Evolutionary conservation across 2,113 vertebrate species (phyloP).

Genomic region (Tenebrosternarchus preto): DNA sequence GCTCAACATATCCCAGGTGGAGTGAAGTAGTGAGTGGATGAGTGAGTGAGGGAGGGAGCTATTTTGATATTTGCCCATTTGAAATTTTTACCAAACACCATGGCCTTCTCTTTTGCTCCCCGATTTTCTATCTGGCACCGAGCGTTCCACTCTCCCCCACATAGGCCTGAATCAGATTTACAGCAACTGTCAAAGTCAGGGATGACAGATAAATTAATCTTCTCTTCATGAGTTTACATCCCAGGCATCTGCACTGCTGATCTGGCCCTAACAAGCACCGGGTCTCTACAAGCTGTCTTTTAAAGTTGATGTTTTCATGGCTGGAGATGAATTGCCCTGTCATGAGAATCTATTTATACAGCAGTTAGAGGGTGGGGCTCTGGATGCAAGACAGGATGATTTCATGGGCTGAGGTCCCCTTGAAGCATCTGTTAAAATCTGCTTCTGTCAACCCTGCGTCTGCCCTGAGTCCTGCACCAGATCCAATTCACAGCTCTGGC

Average conservation of each 20-base stretch:
- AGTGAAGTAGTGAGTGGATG: conserved; percentile 58
- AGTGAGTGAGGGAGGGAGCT: conserved; percentile 56
- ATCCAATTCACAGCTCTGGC: conserved; percentile 53
- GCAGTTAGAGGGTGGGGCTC: conserved; percentile 83
- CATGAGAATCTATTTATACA: conserved; percentile 94
- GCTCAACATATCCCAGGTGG: conserved; percentile 66
- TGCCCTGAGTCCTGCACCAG: conserved; percentile 67
- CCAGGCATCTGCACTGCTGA: conserved; percentile 89
- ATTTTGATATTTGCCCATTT: conserved; percentile 67
- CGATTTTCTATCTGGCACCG: conserved; percentile 52
- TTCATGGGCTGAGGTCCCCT: conserved; percentile 87
- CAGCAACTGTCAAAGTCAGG: conserved; percentile 90
- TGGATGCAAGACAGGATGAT: conserved; percentile 84
- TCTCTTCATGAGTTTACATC: conserved; percentile 95
- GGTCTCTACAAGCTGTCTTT: conserved; percentile 90
- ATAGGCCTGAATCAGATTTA: conserved; percentile 89
- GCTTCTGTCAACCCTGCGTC: conserved; percentile 72
- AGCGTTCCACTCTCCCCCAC: conserved; percentile 56
- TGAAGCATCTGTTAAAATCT: conserved; percentile 83
- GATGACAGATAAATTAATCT: conserved; percentile 97
- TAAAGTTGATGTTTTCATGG: conserved; percentile 94
- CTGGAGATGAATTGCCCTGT: conserved; percentile 94
- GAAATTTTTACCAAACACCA: conserved; percentile 61
- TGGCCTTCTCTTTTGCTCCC: conserved; percentile 53
- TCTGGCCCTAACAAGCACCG: conserved; percentile 90